Evolutionary conservation across 2,113 vertebrate genomes (phyloP).

Genomic region (Sinocyclocheilus rhinocerous): DNA sequence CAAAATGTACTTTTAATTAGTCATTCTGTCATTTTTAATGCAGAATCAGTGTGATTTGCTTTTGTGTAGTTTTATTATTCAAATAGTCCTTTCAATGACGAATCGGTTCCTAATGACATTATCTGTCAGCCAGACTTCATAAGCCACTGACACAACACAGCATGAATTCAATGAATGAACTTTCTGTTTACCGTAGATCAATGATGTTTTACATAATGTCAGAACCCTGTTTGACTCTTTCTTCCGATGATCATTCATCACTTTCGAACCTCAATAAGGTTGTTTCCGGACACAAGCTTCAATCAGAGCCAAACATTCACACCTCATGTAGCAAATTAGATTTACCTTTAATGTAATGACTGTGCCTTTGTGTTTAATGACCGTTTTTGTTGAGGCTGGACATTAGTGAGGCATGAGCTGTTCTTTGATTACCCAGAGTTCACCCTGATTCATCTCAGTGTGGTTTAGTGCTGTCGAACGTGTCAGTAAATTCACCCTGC

Average conservation of each 20-base stretch:
- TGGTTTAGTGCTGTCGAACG: neutral
- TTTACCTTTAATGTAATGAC: neutral
- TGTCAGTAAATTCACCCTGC: neutral
- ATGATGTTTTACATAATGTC: constrained; percentile 17
- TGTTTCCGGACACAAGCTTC: neutral
- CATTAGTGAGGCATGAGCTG: constrained; percentile 41
- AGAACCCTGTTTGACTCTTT: constrained; percentile 3
- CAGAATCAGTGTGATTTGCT: neutral
- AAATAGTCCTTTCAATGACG: neutral
- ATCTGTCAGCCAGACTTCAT: neutral
- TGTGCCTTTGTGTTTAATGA: neutral
- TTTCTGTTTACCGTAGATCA: neutral
- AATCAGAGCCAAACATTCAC: constrained; percentile 5
- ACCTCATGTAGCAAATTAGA: neutral
- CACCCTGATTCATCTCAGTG: constrained; percentile 19
- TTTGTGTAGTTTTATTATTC: neutral
- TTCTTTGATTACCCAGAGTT: constrained; percentile 44
- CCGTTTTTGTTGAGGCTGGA: constrained; percentile 22
- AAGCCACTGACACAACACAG: neutral
- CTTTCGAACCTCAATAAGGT: neutral
- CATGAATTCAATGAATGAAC: neutral
- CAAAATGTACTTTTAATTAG: neutral
- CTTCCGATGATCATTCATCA: neutral
- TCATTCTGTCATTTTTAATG: neutral
- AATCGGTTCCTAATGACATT: neutral